These are phyloP conservation scores for Gallinago nigripennis DNA, from an alignment of 2,797 vertebrate species.

Conservation along the genomic window DNA sequence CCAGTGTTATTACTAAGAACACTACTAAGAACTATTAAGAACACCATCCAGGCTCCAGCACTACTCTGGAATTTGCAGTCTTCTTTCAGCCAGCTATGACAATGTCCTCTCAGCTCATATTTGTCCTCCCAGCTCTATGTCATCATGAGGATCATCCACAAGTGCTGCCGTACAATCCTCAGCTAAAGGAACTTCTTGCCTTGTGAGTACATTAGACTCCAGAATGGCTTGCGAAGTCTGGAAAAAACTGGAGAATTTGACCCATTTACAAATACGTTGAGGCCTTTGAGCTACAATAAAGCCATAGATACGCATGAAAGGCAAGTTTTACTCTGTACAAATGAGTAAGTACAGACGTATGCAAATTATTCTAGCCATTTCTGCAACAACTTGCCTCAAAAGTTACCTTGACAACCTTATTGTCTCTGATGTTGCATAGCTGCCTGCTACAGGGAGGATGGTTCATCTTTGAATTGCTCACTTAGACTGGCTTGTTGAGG, in stretches of 20 bases:
- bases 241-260: neutral
- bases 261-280: neutral
- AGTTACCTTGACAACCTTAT: neutral
- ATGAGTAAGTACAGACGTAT: neutral
- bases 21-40: neutral
- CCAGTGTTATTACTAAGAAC: neutral
- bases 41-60: neutral
- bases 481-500: neutral
- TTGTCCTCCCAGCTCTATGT: neutral
- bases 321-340: neutral
- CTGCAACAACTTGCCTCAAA: neutral
- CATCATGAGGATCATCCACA: neutral
- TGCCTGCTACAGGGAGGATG: neutral
- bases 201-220: neutral
- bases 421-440: neutral
- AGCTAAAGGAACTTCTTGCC: neutral
- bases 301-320: neutral
- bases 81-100: neutral
- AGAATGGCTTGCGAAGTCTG: neutral
- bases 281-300: neutral
- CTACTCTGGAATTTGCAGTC: neutral
- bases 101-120: accelerated
- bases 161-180: neutral
- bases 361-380: neutral
- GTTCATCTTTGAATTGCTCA: neutral